Conservation (phyloP, 2,797 vertebrate genomes). For the Falco berigora region DNA sequence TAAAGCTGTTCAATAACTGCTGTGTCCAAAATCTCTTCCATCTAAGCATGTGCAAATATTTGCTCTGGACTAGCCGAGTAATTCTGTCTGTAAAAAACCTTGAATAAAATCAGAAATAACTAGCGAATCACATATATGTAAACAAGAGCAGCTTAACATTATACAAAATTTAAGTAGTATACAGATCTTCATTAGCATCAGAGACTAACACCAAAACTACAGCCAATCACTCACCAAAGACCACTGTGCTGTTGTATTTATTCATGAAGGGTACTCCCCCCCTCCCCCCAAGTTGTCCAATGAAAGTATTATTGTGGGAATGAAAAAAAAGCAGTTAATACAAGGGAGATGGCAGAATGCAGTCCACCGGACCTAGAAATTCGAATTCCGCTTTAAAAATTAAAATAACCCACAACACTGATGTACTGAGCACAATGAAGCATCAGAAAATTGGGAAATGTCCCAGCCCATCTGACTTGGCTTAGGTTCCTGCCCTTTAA, state of each 20-base stretch:
- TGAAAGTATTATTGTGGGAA: not conserved
- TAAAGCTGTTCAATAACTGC: conserved; percentile 71
- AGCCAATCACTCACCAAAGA: not conserved
- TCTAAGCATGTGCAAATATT: conserved; percentile 77
- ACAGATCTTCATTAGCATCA: not conserved
- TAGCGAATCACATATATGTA: not conserved
- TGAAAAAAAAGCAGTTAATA: not conserved
- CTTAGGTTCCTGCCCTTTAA: not conserved
- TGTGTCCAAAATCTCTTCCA: conserved; percentile 78
- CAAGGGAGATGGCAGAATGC: not conserved
- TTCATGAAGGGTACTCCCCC: not conserved
- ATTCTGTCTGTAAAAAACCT: conserved; percentile 78
- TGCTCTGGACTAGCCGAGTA: conserved; percentile 74
- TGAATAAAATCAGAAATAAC: conserved; percentile 37
- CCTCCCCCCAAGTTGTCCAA: not conserved
- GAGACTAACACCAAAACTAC: not conserved
- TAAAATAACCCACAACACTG: not conserved
- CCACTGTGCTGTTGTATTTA: not conserved
- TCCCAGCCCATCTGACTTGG: not conserved
- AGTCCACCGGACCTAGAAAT: not conserved
- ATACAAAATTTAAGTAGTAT: not conserved
- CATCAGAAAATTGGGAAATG: not conserved
- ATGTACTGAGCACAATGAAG: not conserved
- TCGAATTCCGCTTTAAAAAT: not conserved
- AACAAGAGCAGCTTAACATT: not conserved